Percentiles rank a stretch among this genome's conserved stretches.
Conservation (phyloP, 2,113 vertebrate genomes). For the Cygnus buccinator region DNA sequence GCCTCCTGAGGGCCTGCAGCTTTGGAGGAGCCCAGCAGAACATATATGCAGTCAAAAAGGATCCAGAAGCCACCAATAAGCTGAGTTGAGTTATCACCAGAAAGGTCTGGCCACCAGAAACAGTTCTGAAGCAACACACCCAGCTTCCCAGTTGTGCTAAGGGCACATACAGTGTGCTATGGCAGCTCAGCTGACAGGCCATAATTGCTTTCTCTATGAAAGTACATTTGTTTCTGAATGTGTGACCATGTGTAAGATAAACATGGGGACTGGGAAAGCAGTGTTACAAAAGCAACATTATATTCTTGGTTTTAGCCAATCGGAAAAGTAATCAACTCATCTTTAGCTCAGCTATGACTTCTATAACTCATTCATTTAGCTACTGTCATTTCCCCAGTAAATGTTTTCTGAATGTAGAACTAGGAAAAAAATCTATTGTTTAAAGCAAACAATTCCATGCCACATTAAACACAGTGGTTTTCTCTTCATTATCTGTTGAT, state of each 20-base stretch:
- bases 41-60: not conserved
- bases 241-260: not conserved
- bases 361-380: not conserved
- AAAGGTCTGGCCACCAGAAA: not conserved
- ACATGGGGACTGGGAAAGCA: not conserved
- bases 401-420: not conserved
- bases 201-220: not conserved
- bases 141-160: not conserved
- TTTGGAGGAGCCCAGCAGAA: not conserved
- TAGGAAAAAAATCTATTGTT: conserved; percentile 22
- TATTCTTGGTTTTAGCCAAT: not conserved
- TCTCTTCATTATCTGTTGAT: conserved; percentile 20
- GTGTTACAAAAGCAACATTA: not conserved
- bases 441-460: not conserved
- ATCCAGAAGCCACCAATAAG: rapidly evolving
- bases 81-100: not conserved
- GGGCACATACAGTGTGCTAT: not conserved
- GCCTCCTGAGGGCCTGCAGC: not conserved
- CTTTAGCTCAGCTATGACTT: not conserved
- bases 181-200: conserved; percentile 9
- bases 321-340: conserved; percentile 14
- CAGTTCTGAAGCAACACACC: not conserved
- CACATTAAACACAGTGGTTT: conserved; percentile 19
- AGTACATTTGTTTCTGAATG: not conserved
- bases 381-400: not conserved